Evolutionary conservation across 2,888 invertebrate species (phyloP), one percentile per base, ranked within the genome.

Genomic region (Fragum fragum): DNA sequence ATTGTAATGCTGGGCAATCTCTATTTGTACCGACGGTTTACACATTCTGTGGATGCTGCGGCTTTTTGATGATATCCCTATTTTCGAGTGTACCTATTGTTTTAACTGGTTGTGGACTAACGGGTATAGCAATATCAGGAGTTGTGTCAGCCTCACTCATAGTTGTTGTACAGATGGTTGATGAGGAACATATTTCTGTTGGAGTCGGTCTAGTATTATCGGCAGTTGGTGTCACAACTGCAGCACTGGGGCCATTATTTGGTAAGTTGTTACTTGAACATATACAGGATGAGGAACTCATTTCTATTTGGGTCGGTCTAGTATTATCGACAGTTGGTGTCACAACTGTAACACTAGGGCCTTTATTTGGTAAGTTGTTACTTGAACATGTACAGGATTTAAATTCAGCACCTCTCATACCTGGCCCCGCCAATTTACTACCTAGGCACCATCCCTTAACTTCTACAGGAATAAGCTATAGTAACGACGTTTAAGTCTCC

Each of bases 251-350:
- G 3, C 57, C 57, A 6, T 18, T 5, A 23, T 57, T 26, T 26
- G 57, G 57, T 57, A 57, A 26, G 57, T 57, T n/a, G n/a, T n/a
- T n/a, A n/a, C n/a, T 23, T 57, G 57, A 23, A 6, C 57, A 57
- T 3, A 21, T 57, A 7, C 23, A 23, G 23, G 26, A 57, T 14
- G 14, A 57, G 23, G 23, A 57, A 57, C 21, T 21, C n/a, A 57
- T 57, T 6, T 11, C 57, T 18, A 14, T n/a, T 11, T 9, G 23
- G n/a, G 21, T 57, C 2, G 57, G 57, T 2, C 26, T 57, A 57
- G 26, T 57, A 2, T 2, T 26, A 23, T 57, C 57, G 11, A 14
- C 57, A 6, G 23, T 57, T 23, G 57, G 57, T 6, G 21, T 57
- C 5, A 6, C 26, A 7, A 26, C 57, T 26, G 57, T 23, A 23